Percentiles rank a stretch among this genome's conserved stretches.
Evolutionary conservation across 2,888 invertebrate species (phyloP).

Genomic region (Apodemia zela): DNA sequence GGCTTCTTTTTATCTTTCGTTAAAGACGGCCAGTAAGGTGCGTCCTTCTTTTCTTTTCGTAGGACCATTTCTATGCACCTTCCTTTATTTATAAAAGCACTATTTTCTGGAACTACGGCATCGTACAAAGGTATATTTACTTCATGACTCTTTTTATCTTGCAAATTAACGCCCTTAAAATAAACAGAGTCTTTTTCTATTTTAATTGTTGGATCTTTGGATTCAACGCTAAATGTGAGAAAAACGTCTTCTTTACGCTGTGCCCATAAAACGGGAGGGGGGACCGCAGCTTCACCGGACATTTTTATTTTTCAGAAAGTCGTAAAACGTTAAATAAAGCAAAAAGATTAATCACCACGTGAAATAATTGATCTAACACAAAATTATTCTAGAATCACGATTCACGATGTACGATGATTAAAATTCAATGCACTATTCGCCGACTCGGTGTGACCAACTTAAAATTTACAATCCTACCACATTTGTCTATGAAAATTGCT

Average conservation of each 20-base stretch:
- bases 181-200: conserved; percentile 86
- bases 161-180: conserved; percentile 92
- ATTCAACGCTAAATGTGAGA: conserved; percentile 95
- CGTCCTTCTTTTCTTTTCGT: conserved; percentile 84
- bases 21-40: conserved; percentile 93
- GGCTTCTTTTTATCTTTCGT: conserved; percentile 93
- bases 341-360: conserved; percentile 32
- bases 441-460: neutral
- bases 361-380: conserved; percentile 32
- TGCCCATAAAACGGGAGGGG: conserved; percentile 96
- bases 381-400: conserved; percentile 28
- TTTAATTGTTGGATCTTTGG: conserved; percentile 91
- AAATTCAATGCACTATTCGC: conserved; percentile 28
- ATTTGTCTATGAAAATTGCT: neutral
- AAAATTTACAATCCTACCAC: neutral
- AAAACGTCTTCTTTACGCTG: conserved; percentile 91
- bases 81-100: conserved; percentile 85
- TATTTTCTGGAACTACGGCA: conserved; percentile 90
- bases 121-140: conserved; percentile 91
- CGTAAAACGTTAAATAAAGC: conserved; percentile 22
- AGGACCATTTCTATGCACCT: conserved; percentile 88
- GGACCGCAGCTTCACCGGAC: conserved; percentile 77
- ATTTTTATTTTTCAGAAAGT: conserved; percentile 36
- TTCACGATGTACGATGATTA: conserved; percentile 29
- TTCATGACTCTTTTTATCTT: conserved; percentile 92